Evolutionary conservation across 1,140 invertebrate species (phyloP), one percentile per base, ranked within the genome.

Genomic region (Temnothorax nylanderi): DNA sequence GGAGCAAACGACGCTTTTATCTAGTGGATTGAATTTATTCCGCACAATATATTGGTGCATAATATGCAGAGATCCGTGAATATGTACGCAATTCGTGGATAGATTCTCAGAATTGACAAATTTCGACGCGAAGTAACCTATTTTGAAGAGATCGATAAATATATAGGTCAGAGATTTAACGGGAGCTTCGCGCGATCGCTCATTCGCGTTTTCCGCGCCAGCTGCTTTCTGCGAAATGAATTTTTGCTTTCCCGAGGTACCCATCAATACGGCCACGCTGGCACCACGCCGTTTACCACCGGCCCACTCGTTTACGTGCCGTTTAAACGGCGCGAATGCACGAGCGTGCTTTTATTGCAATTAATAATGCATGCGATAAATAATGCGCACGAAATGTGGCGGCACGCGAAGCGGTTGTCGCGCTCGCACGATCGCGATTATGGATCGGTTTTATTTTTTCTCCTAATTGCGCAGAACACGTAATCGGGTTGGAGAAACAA

Each of bases 351-450:
- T 89, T 71, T 80, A 32, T 87, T 60, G 44, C 84, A 86, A 89
- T 90, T 92, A 92, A 92, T 93, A 91, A 92, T 93, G 87, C 87
- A 93, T 92, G 80, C 69, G 47, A 77, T 65, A 89, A 84, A 92
- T 90, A 89, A 77, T 71, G 72, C 21, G 80, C 87, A 88, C 44
- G 85, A 86, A 49, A 88, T 54, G 51, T 18, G 7, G 32, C 62
- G 51, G 51, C 54, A 62, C 77, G 64, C 54, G 51, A 86, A 4
- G 18, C 5, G 16, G 58, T 18, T 64, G 56, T 72, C 60, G n/a
- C 34, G 41, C 26, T 75, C 32, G 69, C 77, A 49, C 41, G 76
- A 64, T 67, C 76, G 4, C 54, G 56, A 74, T 84, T 47, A 75
- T 13, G 41, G 41, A 51, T 44, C 44, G 51, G 18, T 84, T 84